A percentile compares a stretch with the other conserved stretches of the same genome.
These are phyloP conservation scores for Myiopsitta monachus DNA, from an alignment of 2,113 vertebrate species.

Conservation along the genomic window DNA sequence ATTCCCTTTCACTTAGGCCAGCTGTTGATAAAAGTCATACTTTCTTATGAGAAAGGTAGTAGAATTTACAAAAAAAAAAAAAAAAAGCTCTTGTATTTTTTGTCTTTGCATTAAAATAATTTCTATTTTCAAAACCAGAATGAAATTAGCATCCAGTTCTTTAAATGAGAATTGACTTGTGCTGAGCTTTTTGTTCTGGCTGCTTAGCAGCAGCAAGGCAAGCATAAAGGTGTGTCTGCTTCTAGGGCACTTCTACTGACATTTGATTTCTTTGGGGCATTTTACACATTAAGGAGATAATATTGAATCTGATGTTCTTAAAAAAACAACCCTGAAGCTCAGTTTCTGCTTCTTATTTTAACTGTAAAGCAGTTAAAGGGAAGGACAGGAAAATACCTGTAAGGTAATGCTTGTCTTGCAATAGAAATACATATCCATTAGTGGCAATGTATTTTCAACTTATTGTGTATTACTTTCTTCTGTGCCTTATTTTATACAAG, in stretches of 20 bases:
- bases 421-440: background rate
- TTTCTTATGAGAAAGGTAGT: background rate
- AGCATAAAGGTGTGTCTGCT: background rate
- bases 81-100: background rate
- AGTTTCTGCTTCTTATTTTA: background rate
- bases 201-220: conserved; percentile 26
- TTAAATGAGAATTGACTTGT: background rate
- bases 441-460: background rate
- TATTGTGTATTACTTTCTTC: background rate
- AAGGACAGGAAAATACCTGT: background rate
- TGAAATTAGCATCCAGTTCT: background rate
- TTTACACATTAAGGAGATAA: background rate
- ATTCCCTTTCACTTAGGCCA: background rate
- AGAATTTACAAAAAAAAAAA: background rate
- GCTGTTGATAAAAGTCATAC: background rate
- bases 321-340: background rate
- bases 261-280: background rate
- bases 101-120: background rate
- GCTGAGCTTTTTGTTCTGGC: background rate
- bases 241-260: background rate
- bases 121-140: background rate
- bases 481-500: background rate
- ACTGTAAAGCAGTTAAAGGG: background rate
- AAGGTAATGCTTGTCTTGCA: background rate
- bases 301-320: background rate